phyloP scores from a whole-genome alignment of 2,888 invertebrate species.

The Nymphalis polychloros region DNA sequence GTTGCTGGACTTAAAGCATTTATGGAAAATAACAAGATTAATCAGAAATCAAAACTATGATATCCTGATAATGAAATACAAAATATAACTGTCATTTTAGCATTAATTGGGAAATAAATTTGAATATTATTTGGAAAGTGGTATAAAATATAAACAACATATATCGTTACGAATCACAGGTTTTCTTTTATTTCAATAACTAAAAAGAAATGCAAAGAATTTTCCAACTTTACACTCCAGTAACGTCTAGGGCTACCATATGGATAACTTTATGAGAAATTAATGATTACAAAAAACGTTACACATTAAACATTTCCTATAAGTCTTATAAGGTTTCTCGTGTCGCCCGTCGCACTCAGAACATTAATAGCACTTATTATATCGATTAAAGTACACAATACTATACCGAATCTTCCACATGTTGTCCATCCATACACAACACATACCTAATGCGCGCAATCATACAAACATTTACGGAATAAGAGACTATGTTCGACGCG shows the following conservation, averaged over 20 bases:
- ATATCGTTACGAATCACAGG: slow-evolving; percentile 74
- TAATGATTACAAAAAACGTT: slow-evolving; percentile 80
- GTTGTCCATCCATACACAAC: slow-evolving; percentile 39
- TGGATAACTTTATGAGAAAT: slow-evolving; percentile 74
- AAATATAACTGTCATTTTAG: neutral
- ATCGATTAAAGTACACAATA: slow-evolving; percentile 41
- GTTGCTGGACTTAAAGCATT: slow-evolving; percentile 51
- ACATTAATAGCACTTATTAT: slow-evolving; percentile 74
- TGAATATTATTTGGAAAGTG: slow-evolving; percentile 9
- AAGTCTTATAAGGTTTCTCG: slow-evolving; percentile 79
- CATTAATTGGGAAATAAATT: neutral
- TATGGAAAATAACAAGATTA: slow-evolving; percentile 56
- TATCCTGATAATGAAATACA: neutral
- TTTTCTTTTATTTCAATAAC: slow-evolving; percentile 76
- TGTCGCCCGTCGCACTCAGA: slow-evolving; percentile 60
- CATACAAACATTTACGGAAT: slow-evolving; percentile 36
- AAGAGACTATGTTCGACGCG: slow-evolving; percentile 22
- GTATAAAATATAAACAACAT: slow-evolving; percentile 52
- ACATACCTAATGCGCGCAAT: slow-evolving; percentile 19
- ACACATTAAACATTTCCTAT: slow-evolving; percentile 80
- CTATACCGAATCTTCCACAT: slow-evolving; percentile 27
- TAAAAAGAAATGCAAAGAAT: slow-evolving; percentile 80
- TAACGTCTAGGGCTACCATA: slow-evolving; percentile 77
- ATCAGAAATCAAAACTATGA: slow-evolving; percentile 37
- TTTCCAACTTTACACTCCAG: slow-evolving; percentile 75